Evolutionary conservation across 2,113 vertebrate species (phyloP).

Genomic region (Mustela lutreola): DNA sequence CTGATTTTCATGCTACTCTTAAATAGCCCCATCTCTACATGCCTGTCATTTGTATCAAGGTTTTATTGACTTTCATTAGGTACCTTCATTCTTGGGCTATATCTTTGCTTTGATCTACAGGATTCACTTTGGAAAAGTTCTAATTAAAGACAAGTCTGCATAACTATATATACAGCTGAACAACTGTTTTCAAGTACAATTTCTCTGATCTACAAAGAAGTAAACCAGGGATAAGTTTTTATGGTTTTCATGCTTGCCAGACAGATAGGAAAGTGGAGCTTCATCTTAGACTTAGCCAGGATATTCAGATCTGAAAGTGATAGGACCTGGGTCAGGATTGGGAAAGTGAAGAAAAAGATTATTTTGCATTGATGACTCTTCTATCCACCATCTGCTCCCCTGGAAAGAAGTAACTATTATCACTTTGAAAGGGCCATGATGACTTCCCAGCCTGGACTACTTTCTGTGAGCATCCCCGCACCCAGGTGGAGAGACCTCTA

Average conservation of each 20-base stretch:
- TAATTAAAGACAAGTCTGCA: not conserved
- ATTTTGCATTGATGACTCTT: not conserved
- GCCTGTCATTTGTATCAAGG: not conserved
- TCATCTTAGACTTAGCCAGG: not conserved
- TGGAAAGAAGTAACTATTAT: conserved; percentile 1
- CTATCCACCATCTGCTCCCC: not conserved
- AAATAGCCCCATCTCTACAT: not conserved
- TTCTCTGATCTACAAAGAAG: not conserved
- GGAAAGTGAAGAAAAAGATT: not conserved
- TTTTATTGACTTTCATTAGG: not conserved
- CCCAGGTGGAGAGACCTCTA: not conserved
- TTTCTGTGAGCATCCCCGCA: not conserved
- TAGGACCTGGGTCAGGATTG: not conserved
- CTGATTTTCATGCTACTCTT: not conserved
- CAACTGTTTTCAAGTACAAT: not conserved
- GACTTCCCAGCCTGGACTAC: not conserved
- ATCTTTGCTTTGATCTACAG: not conserved
- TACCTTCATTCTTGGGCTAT: not conserved
- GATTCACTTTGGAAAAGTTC: not conserved
- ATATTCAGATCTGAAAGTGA: not conserved
- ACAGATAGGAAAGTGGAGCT: not conserved
- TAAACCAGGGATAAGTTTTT: not conserved
- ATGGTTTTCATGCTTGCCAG: not conserved
- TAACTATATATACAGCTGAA: not conserved
- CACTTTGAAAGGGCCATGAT: not conserved